phyloP scores from a whole-genome alignment of 2,113 vertebrate species.

The Nothobranchius furzeri region DNA sequence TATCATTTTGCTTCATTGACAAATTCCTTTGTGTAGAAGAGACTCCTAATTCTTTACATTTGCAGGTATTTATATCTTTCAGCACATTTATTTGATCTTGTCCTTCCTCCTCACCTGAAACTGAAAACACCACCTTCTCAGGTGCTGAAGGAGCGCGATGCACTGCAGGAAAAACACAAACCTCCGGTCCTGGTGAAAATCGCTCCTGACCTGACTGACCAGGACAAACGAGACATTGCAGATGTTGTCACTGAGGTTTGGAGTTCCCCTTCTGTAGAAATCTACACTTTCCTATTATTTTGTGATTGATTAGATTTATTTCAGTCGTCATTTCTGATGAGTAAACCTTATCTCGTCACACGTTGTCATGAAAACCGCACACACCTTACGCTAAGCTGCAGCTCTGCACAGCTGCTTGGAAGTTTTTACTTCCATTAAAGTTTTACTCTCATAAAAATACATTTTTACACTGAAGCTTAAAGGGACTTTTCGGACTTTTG shows the following conservation, averaged over 20 bases:
- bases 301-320: no score
- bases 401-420: no score
- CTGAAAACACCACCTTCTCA: slow-evolving; percentile 54
- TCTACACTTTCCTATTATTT: not conserved
- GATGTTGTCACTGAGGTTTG: slow-evolving; percentile 86
- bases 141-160: slow-evolving; percentile 88
- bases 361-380: no score
- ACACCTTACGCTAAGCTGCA: no score
- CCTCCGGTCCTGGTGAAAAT: slow-evolving; percentile 94
- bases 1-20: no score
- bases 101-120: not conserved
- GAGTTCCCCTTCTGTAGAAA: not conserved
- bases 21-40: not conserved
- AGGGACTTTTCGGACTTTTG: no score
- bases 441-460: no score
- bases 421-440: no score
- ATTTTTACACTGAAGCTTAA: no score
- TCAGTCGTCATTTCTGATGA: no score
- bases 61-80: not conserved
- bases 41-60: not conserved
- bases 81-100: not conserved
- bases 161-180: slow-evolving; percentile 70
- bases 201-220: slow-evolving; percentile 86
- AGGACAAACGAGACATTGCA: slow-evolving; percentile 91
- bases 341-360: no score